These are phyloP conservation scores for Edolisoma coerulescens DNA, from an alignment of 2,113 vertebrate species.

Conservation along the genomic window DNA sequence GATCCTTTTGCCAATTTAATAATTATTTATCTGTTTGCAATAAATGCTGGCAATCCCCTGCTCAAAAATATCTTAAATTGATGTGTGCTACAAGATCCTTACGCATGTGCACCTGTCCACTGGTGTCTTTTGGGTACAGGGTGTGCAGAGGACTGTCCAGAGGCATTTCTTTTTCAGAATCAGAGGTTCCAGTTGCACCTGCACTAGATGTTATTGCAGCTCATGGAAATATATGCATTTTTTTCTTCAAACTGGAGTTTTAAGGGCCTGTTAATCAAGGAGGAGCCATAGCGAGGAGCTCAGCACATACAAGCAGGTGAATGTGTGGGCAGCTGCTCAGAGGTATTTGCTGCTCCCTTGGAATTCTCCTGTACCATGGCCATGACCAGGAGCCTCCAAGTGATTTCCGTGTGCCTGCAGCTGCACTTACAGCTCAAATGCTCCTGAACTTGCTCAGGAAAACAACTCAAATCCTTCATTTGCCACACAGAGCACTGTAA, in stretches of 20 bases:
- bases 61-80: fast-evolving
- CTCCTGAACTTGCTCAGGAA: not conserved
- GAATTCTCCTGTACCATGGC: not conserved
- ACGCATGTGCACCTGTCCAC: fast-evolving
- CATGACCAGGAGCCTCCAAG: not conserved
- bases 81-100: not conserved
- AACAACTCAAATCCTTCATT: not conserved
- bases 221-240: not conserved
- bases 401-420: not conserved
- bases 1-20: not conserved
- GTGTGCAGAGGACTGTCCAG: not conserved
- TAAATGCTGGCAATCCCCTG: not conserved
- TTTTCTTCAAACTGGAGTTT: not conserved
- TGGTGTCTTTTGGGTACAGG: not conserved
- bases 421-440: not conserved
- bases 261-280: not conserved
- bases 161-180: not conserved
- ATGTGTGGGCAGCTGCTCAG: not conserved
- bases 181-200: not conserved
- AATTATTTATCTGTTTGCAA: not conserved
- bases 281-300: not conserved
- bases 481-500: not conserved
- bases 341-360: not conserved
- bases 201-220: not conserved
- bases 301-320: not conserved